Base-by-base conservation (phyloP, 1,140 invertebrate genomes). In the Nomia melanderi region DNA sequence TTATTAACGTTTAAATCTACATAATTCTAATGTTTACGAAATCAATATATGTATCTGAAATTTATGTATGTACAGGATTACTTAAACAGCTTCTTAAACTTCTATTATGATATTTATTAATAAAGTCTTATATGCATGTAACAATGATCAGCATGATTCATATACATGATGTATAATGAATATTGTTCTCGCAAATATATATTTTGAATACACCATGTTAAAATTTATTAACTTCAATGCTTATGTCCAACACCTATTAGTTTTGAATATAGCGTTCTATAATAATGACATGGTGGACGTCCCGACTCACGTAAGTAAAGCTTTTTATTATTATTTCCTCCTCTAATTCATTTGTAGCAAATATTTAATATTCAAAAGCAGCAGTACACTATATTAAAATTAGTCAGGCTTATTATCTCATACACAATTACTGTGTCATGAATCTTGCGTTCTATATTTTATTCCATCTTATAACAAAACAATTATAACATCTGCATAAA, bases 41-140 rank as follows among this genome's bases (percentile, higher is more conserved):
- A 14, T 66, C 14, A 44, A 44, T 17, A 44, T 20, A 70, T 70
- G 54, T 25, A 36, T 2, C 7, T 17, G 47, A 56, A 50, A 7
- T 36, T 50, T 8, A 65, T 31, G 27, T 65, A 73, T 62, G 23
- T 75, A 25, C 29, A 65, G 36, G 64, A 77, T 80, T 50, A 67
- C 39, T 65, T 71, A 67, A 54, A 79, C 56, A 39, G 31, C 78
- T 66, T 59, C 14, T 75, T 69, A 64, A 85, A 73, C 31, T 85
- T 85, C 20, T 70, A 59, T 85, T 36, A 69, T 74, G 50, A 60
- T 85, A 77, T 86, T 85, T 86, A 83, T 86, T 83, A 85, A 73
- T 82, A 82, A 84, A 85, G 80, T 77, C 59, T 78, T 75, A 77
- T 86, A 86, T 78, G 79, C n/a, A 67, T 84, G 76, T 85, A 86